phyloP scores from a whole-genome alignment of 1,140 invertebrate genomes.

The Drosophila seguyi region DNA sequence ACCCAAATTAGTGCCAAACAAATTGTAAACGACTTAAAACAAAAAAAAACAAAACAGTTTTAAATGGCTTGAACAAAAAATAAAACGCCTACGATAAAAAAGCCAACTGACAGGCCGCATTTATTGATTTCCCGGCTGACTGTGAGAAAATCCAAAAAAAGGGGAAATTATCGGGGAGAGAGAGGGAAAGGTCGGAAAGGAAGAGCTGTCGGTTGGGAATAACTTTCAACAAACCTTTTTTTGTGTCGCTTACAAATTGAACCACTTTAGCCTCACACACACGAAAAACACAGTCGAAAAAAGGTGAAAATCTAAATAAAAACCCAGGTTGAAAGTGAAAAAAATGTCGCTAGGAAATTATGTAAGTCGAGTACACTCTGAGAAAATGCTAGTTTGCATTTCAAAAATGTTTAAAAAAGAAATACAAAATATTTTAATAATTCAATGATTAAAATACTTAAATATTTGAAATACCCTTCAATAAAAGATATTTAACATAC shows the following conservation, averaged over 20 bases:
- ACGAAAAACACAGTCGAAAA: constrained; percentile 14
- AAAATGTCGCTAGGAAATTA: constrained; percentile 52
- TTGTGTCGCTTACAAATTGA: constrained; percentile 45
- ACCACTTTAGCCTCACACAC: constrained; percentile 40
- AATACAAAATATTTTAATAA: neutral
- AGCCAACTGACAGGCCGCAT: constrained; percentile 32
- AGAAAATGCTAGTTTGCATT: neutral
- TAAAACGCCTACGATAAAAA: constrained; percentile 12
- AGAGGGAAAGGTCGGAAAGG: constrained; percentile 10
- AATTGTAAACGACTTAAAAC: constrained; percentile 32
- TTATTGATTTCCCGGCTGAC: constrained; percentile 62
- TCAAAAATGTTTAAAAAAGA: no score
- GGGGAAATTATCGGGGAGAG: constrained; percentile 3
- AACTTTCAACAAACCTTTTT: constrained; percentile 40
- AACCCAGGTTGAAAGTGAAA: constrained; percentile 39
- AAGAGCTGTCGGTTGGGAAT: constrained; percentile 11
- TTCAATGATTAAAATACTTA: neutral
- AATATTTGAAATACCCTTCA: no score
- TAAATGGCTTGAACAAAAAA: constrained; percentile 22
- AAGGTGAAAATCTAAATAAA: constrained; percentile 52
- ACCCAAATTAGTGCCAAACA: constrained; percentile 48
- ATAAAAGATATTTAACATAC: no score
- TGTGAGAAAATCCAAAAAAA: constrained; percentile 29
- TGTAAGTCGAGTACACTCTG: constrained; percentile 35
- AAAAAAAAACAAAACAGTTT: constrained; percentile 4